Evolutionary conservation across 2,888 invertebrate genomes (phyloP), one percentile per base, ranked within the genome.

Genomic region (Sminthurides aquaticus): DNA sequence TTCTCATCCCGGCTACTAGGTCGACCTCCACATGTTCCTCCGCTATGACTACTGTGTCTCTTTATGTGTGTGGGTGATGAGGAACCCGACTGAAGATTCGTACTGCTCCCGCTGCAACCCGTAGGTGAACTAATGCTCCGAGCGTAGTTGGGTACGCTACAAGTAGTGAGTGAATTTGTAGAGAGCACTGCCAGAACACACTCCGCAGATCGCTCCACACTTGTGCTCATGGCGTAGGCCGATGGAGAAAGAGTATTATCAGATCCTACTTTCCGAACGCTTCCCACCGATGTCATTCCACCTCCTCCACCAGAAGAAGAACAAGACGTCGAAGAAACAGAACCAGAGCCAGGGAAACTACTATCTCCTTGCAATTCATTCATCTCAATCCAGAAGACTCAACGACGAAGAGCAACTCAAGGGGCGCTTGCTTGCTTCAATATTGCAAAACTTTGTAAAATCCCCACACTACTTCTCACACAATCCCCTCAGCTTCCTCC

Each of bases 221-320:
- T 57, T 18, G 62, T 57, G 28, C 62, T 62, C 62, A 62, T 62
- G 26, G 62, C 62, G 49, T 62, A 62, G 43, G 62, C 62, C 25
- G 62, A 62, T 25, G 62, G 34, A 18, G 62, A 62, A 11, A 62
- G 56, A 62, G 43, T 11, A 11, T 34, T 15, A 34, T 5, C 5
- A 11, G 8, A 5, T 34, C 43, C 43, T 34, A 5, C 43, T 34
- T 15, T 15, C 15, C 43, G 43, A 5, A 15, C 5, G 15, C 15
- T 34, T 34, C 43, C 43, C 43, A 15, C 5, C 43, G 43, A 34
- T 34, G 43, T 34, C 43, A 34, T 34, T 5, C 43, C 43, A n/a
- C n/a, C n/a, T n/a, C n/a, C n/a, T n/a, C n/a, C n/a, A n/a, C n/a
- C n/a, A 34, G 43, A 34, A 15, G 43, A 34, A 5, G 43, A 34